Percentiles rank a stretch among this genome's conserved stretches.
These are phyloP conservation scores for Macrosiphum euphorbiae DNA, from an alignment of 2,888 invertebrate species.

Conservation along the genomic window DNA sequence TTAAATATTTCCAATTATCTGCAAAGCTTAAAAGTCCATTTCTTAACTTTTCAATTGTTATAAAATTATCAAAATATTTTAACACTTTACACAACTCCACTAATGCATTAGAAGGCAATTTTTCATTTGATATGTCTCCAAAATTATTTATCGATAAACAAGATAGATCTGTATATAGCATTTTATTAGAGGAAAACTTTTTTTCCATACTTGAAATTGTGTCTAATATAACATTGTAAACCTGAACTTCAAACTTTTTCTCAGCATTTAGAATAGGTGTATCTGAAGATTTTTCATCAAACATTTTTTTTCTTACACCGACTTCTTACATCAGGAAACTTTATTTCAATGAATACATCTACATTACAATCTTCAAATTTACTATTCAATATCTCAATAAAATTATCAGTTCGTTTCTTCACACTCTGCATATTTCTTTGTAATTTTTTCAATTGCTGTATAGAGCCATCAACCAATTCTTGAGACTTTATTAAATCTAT, in stretches of 20 bases:
- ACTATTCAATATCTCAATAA: neutral
- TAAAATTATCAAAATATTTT: no score
- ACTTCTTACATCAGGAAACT: neutral
- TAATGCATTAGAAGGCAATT: no score
- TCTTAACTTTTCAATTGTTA: no score
- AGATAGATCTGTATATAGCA: neutral
- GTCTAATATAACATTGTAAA: conserved; percentile 10
- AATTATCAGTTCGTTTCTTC: neutral
- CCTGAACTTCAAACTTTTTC: neutral
- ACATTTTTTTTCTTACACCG: neutral
- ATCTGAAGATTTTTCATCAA: conserved; percentile 20
- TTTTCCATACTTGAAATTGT: conserved; percentile 16
- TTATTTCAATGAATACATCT: neutral
- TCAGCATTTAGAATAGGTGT: neutral
- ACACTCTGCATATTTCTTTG: neutral
- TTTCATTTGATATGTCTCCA: no score
- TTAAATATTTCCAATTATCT: no score
- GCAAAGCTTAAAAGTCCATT: no score
- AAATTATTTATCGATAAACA: no score
- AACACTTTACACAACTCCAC: no score
- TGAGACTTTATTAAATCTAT: neutral
- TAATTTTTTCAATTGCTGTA: neutral
- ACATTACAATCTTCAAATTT: neutral
- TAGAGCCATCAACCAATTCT: conserved; percentile 4
- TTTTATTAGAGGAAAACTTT: conserved; percentile 1